These are phyloP conservation scores for Mobula birostris DNA, from an alignment of 2,113 vertebrate species.

Conservation along the genomic window DNA sequence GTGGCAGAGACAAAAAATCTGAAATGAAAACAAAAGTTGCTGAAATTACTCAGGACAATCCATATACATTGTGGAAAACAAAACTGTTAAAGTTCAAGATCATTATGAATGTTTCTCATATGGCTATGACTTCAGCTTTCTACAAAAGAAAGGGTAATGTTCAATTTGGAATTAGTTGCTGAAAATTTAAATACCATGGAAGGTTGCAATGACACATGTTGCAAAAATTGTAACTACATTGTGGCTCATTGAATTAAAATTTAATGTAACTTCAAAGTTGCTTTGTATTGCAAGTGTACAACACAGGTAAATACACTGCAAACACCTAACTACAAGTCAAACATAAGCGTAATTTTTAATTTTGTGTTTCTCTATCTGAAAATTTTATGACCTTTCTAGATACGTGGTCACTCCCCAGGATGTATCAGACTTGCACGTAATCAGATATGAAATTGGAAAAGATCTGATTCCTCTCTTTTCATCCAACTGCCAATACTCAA, in stretches of 20 bases:
- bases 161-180: not conserved
- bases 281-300: not conserved
- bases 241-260: not conserved
- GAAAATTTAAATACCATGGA: not conserved
- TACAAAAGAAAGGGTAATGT: not conserved
- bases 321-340: not conserved
- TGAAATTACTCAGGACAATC: too few species aligned
- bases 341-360: not conserved
- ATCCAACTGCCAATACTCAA: slow-evolving; percentile 84
- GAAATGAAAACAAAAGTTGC: too few species aligned
- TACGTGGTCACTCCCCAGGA: slow-evolving; percentile 74
- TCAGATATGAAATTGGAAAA: slow-evolving; percentile 75
- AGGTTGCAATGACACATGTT: not conserved
- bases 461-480: slow-evolving; percentile 80
- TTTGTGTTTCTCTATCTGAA: not conserved
- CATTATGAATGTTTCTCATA: not conserved
- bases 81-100: too few species aligned
- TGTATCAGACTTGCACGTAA: slow-evolving; percentile 78
- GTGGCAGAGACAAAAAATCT: too few species aligned
- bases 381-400: slow-evolving; percentile 50
- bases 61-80: too few species aligned
- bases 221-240: not conserved
- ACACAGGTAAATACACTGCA: too few species aligned
- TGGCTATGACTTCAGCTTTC: not conserved
- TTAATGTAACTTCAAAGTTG: not conserved